Percentiles rank a stretch among this genome's conserved stretches.
These are phyloP conservation scores for Muscina levida DNA, from an alignment of 2,888 invertebrate genomes.

Conservation along the genomic window DNA sequence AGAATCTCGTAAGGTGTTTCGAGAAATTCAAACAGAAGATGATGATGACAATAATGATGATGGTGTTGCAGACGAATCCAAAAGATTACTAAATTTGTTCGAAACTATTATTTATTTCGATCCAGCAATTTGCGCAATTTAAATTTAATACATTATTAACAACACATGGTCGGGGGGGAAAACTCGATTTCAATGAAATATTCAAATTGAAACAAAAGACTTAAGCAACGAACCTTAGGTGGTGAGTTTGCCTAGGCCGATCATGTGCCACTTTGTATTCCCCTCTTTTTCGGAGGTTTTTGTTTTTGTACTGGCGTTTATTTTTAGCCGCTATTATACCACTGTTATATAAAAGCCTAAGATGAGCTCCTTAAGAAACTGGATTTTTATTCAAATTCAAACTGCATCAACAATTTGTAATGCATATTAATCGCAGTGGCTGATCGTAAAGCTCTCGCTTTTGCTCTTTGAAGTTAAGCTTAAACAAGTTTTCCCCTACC, in stretches of 20 bases:
- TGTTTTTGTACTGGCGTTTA: too few species aligned
- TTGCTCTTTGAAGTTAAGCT: conserved; percentile 2
- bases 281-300: conserved; percentile 6
- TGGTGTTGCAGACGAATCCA: background rate
- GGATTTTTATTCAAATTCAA: conserved; percentile 47
- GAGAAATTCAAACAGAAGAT: conserved; percentile 11
- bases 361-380: conserved; percentile 47
- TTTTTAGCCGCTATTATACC: background rate
- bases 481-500: conserved; percentile 43
- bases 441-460: conserved; percentile 43
- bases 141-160: conserved; percentile 29
- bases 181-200: conserved; percentile 33
- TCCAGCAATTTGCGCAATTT: conserved; percentile 46
- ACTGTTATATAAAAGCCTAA: conserved; percentile 56
- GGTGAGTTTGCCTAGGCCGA: conserved; percentile 43
- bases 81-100: conserved; percentile 20
- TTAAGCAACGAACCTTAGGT: conserved; percentile 48
- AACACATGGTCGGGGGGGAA: conserved; percentile 4
- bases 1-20: conserved; percentile 6
- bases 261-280: background rate
- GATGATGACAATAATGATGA: background rate
- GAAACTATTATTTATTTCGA: background rate
- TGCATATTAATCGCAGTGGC: conserved; percentile 44
- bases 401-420: conserved; percentile 39
- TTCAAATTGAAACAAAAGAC: conserved; percentile 53